Evolutionary conservation across 2,113 vertebrate species (phyloP).

Genomic region (Panthera tigris): DNA sequence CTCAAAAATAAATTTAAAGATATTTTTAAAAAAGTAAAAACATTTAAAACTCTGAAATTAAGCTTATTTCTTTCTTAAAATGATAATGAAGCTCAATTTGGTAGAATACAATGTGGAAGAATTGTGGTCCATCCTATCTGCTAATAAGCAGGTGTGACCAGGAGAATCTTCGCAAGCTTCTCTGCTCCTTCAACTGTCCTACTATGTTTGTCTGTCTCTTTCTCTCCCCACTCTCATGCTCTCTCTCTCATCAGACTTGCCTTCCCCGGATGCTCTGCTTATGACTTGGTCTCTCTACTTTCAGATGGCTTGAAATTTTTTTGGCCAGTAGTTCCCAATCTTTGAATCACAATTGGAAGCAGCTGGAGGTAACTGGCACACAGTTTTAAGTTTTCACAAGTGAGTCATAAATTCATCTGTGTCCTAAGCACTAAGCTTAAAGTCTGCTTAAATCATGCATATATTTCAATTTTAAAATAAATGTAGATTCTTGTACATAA

Average conservation of each 20-base stretch:
- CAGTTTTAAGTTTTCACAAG: background rate
- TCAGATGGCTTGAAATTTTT: background rate
- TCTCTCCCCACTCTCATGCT: background rate
- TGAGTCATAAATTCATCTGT: background rate
- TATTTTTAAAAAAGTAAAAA: too few relatives aligned
- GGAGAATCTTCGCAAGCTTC: background rate
- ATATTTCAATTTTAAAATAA: background rate
- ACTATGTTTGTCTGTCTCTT: background rate
- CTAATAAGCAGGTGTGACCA: background rate
- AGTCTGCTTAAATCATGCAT: background rate
- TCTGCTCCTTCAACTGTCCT: background rate
- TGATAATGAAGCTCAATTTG: conserved; percentile 14
- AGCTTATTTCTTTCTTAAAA: background rate
- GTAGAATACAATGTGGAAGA: background rate
- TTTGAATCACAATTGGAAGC: background rate
- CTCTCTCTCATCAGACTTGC: background rate
- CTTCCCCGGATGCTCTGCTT: background rate
- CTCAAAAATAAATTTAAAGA: too few relatives aligned
- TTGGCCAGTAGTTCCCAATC: background rate
- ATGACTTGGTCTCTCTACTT: background rate
- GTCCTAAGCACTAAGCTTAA: background rate
- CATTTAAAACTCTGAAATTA: conserved; percentile 27
- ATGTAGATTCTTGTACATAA: background rate
- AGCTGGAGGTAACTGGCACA: background rate
- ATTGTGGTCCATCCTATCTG: background rate